A percentile compares a stretch with the other conserved stretches of the same genome.
Conservation (phyloP, 2,888 invertebrate species). For the Keiferia lycopersicella region DNA sequence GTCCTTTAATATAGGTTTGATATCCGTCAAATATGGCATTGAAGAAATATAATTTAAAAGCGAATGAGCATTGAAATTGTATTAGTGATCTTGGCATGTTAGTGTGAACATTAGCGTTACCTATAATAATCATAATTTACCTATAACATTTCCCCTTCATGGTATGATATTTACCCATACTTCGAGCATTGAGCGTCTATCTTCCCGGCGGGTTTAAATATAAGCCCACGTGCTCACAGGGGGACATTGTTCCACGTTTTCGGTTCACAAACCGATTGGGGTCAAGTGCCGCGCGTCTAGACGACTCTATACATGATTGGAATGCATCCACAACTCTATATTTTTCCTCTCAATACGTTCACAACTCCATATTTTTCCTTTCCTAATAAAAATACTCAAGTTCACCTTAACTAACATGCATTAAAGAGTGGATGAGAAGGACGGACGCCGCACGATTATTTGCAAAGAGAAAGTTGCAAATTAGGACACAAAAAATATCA, state of each 20-base stretch:
- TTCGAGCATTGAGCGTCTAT: slow-evolving; percentile 23
- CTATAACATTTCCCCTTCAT: not conserved
- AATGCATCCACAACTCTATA: not conserved
- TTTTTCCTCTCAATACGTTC: not conserved
- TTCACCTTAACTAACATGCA: not conserved
- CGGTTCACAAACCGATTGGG: slow-evolving; percentile 57
- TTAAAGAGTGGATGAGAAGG: slow-evolving; percentile 2
- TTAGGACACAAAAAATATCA: slow-evolving; percentile 32
- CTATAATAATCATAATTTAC: not conserved
- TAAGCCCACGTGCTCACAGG: slow-evolving; percentile 64
- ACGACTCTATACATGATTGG: slow-evolving; percentile 33
- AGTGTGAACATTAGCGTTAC: not conserved
- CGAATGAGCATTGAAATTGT: not conserved
- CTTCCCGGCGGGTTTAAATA: slow-evolving; percentile 54
- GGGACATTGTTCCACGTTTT: slow-evolving; percentile 57
- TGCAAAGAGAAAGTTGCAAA: slow-evolving; percentile 42
- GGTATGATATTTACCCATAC: not conserved
- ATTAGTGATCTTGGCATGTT: not conserved
- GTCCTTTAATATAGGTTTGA: too few relatives aligned
- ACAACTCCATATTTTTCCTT: not conserved
- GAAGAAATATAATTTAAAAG: too few relatives aligned
- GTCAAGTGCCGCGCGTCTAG: slow-evolving; percentile 61
- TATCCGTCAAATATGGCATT: too few relatives aligned
- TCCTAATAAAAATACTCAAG: not conserved
- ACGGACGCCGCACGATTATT: slow-evolving; percentile 30